phyloP scores from a whole-genome alignment of 2,797 vertebrate genomes.

The Zalophus californianus region DNA sequence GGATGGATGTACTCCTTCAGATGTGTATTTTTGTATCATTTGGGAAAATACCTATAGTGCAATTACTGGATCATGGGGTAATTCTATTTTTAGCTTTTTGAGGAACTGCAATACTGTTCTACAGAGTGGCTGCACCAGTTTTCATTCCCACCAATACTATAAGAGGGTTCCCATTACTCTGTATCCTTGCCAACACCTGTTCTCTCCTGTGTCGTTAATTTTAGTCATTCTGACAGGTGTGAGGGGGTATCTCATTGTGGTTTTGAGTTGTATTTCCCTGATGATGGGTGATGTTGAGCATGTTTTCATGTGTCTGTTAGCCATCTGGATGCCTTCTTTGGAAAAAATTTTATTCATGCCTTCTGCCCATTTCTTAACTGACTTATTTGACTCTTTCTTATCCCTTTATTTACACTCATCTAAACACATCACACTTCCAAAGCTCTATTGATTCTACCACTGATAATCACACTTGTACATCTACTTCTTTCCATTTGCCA shows the following conservation, averaged over 20 bases:
- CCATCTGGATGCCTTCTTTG: background rate
- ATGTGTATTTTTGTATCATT: background rate
- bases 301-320: background rate
- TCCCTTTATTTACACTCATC: background rate
- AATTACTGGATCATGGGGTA: background rate
- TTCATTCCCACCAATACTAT: background rate
- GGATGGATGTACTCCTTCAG: background rate
- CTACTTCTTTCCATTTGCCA: background rate
- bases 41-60: no score
- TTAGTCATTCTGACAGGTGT: background rate
- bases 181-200: background rate
- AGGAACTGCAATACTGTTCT: background rate
- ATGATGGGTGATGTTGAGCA: background rate
- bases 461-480: constrained; percentile 26
- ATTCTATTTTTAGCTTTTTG: background rate
- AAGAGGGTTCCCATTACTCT: background rate
- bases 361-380: background rate
- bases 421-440: background rate
- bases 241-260: no score
- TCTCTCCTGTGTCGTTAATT: background rate
- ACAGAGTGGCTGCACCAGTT: background rate
- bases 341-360: background rate
- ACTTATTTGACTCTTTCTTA: background rate
- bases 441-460: background rate
- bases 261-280: background rate